Percentiles rank a stretch among this genome's conserved stretches.
Conservation (phyloP, 2,888 invertebrate species). For the Stictocephala bisonia region DNA sequence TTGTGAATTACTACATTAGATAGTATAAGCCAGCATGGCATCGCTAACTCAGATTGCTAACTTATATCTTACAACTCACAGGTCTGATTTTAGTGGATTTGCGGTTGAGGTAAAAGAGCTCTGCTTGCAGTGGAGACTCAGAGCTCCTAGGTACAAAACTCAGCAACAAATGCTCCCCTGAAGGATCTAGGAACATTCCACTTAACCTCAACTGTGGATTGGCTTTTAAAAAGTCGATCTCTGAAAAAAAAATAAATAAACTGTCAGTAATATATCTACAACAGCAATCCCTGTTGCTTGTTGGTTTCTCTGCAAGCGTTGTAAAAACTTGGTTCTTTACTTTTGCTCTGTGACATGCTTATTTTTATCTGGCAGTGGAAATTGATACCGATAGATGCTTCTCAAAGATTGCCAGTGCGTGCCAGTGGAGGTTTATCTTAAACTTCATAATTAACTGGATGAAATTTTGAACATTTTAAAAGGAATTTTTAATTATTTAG, state of each 20-base stretch:
- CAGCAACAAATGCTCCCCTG: conserved; percentile 86
- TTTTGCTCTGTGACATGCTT: too few species aligned
- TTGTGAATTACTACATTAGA: not conserved
- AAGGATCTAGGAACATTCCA: conserved; percentile 84
- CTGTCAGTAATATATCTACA: too few species aligned
- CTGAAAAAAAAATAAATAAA: conserved; percentile 70
- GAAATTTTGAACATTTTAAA: too few species aligned
- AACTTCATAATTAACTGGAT: too few species aligned
- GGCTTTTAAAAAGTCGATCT: conserved; percentile 78
- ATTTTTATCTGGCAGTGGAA: too few species aligned
- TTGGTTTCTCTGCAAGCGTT: too few species aligned
- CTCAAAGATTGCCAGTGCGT: too few species aligned
- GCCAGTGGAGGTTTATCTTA: too few species aligned
- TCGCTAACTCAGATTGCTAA: not conserved
- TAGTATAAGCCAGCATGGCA: not conserved
- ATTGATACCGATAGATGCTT: too few species aligned
- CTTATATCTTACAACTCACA: conserved; percentile 60
- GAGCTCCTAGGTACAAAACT: conserved; percentile 74
- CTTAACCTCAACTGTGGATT: conserved; percentile 72
- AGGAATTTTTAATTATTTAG: too few species aligned
- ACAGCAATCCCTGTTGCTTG: too few species aligned
- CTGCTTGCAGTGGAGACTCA: conserved; percentile 71
- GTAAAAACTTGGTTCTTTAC: too few species aligned
- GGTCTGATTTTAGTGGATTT: conserved; percentile 80
- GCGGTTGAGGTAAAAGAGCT: conserved; percentile 83